phyloP scores from a whole-genome alignment of 2,797 vertebrate species.

The Rhinella marina region DNA sequence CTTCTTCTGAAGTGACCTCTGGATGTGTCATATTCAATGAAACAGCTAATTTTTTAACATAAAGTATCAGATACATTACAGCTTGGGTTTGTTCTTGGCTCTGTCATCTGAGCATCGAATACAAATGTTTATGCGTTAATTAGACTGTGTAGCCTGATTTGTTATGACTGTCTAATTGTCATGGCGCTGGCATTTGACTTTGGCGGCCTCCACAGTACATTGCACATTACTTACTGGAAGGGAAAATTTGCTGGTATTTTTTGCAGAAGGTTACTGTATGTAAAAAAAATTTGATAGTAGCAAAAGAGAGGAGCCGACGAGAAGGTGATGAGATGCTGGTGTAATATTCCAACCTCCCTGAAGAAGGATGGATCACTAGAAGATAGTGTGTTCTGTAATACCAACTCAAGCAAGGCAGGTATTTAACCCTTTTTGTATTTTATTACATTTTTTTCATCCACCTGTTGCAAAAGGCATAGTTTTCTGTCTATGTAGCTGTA shows the following conservation, averaged over 20 bases:
- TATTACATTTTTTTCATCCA: no score
- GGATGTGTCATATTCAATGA: background rate
- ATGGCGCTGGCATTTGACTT: background rate
- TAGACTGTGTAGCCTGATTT: constrained; percentile 8
- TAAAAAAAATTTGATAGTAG: background rate
- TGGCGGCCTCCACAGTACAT: background rate
- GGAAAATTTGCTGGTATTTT: background rate
- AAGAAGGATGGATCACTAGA: background rate
- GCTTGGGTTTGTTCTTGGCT: background rate
- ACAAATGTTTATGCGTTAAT: constrained; percentile 20
- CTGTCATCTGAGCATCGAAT: background rate
- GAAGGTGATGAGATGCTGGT: background rate
- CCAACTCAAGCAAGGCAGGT: background rate
- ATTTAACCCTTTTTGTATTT: no score
- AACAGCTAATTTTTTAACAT: background rate
- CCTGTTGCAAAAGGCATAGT: no score
- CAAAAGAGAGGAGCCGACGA: background rate
- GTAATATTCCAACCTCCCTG: background rate
- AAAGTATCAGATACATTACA: background rate
- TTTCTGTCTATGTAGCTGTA: no score
- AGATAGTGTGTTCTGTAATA: background rate
- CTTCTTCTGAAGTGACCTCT: background rate
- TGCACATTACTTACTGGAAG: constrained; percentile 12
- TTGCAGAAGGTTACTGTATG: background rate
- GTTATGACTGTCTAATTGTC: constrained; percentile 29